A percentile compares a stretch with the other conserved stretches of the same genome.
phyloP scores from a whole-genome alignment of 2,888 invertebrate genomes.

The Morinoia aosen region DNA sequence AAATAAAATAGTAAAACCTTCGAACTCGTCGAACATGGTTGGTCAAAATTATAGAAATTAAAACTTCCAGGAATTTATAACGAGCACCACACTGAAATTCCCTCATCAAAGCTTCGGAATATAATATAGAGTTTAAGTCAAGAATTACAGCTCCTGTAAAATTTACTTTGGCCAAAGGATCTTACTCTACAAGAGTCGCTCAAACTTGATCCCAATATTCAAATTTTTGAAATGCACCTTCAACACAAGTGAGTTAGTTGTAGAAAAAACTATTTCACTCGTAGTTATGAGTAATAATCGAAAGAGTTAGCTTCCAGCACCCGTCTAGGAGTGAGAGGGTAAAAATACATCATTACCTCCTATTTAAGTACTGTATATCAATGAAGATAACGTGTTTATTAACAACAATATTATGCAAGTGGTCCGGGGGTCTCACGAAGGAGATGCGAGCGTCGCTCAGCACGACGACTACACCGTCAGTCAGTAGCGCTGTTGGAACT shows the following conservation, averaged over 20 bases:
- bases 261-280: neutral
- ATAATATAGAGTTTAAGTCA: neutral
- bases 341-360: conserved; percentile 47
- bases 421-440: conserved; percentile 46
- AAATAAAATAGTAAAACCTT: neutral
- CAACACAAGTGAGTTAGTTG: neutral
- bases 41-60: neutral
- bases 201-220: neutral
- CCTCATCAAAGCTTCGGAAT: neutral
- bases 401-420: conserved; percentile 52
- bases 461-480: conserved; percentile 26
- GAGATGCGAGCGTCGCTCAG: neutral
- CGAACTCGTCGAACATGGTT: neutral
- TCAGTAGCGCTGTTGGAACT: conserved; percentile 92
- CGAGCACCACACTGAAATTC: neutral
- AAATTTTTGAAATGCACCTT: neutral
- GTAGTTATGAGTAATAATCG: neutral
- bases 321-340: neutral
- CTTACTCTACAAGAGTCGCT: conserved; percentile 2
- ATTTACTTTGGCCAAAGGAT: neutral
- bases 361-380: conserved; percentile 50
- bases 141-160: neutral
- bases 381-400: conserved; percentile 50
- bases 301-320: conserved; percentile 1
- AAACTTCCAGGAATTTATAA: neutral